Evolutionary conservation across 2,888 invertebrate species (phyloP).

Genomic region (Catocala sponsa): DNA sequence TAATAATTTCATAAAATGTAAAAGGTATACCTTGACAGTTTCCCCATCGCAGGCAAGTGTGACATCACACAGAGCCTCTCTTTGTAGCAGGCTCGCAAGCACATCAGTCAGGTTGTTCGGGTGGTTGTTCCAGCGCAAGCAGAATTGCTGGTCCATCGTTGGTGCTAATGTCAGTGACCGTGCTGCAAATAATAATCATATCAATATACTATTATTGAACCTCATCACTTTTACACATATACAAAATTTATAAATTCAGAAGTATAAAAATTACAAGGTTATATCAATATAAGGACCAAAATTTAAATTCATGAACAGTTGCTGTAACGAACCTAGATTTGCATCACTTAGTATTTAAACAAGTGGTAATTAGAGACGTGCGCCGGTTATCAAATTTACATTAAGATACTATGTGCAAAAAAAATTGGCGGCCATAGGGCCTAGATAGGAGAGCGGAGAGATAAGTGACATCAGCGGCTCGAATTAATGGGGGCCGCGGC

Average conservation of each 20-base stretch:
- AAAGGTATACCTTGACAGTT: slow-evolving; percentile 90
- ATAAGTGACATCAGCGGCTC: slow-evolving; percentile 88
- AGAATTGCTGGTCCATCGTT: slow-evolving; percentile 95
- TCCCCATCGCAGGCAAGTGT: slow-evolving; percentile 97
- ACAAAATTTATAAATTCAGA: slow-evolving; percentile 29
- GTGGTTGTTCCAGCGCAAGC: slow-evolving; percentile 98
- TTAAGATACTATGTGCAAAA: slow-evolving; percentile 82
- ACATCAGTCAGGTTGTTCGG: slow-evolving; percentile 97
- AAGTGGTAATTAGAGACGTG: slow-evolving; percentile 80
- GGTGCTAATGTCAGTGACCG: slow-evolving; percentile 88
- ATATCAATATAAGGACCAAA: slow-evolving; percentile 54
- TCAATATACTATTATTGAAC: slow-evolving; percentile 25
- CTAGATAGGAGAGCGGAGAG: slow-evolving; percentile 86
- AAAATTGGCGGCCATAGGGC: slow-evolving; percentile 87
- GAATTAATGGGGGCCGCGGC: slow-evolving; percentile 88
- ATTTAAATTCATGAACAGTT: slow-evolving; percentile 58
- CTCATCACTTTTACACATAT: slow-evolving; percentile 16
- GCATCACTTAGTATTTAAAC: slow-evolving; percentile 72
- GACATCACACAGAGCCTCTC: slow-evolving; percentile 97
- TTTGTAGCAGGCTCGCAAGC: slow-evolving; percentile 94
- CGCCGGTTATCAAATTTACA: slow-evolving; percentile 81
- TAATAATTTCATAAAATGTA: neutral
- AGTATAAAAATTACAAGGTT: slow-evolving; percentile 53
- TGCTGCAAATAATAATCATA: slow-evolving; percentile 73
- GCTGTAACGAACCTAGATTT: slow-evolving; percentile 68